These are phyloP conservation scores for Harpalus rufipes DNA, from an alignment of 2,888 invertebrate species.

Conservation along the genomic window DNA sequence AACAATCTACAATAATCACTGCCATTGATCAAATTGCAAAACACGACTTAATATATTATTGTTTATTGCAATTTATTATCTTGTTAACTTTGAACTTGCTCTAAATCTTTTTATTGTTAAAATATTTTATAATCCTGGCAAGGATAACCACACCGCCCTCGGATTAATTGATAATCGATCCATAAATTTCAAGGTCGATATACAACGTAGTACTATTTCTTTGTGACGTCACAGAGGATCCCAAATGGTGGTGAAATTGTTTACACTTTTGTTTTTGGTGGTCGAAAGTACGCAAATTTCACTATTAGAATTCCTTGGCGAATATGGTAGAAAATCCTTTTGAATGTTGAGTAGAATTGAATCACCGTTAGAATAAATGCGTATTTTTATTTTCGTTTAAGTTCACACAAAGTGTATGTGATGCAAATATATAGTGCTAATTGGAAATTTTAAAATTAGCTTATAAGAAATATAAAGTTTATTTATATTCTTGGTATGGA, in stretches of 20 bases:
- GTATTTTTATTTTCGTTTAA: neutral
- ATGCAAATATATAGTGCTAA: slow-evolving; percentile 25
- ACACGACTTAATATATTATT: neutral
- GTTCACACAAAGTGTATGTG: neutral
- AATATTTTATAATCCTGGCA: slow-evolving; percentile 33
- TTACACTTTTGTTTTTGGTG: slow-evolving; percentile 58
- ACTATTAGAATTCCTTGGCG: slow-evolving; percentile 47
- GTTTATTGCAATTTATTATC: slow-evolving; percentile 31
- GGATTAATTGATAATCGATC: slow-evolving; percentile 5
- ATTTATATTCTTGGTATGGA: neutral
- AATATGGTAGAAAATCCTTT: slow-evolving; percentile 35
- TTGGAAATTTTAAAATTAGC: slow-evolving; percentile 1
- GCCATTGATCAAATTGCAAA: neutral
- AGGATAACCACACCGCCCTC: slow-evolving; percentile 34
- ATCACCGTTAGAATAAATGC: slow-evolving; percentile 42
- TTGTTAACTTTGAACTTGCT: slow-evolving; percentile 56
- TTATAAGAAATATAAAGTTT: neutral
- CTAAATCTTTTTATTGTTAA: slow-evolving; percentile 18
- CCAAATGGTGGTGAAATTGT: slow-evolving; percentile 53
- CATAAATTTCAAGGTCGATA: slow-evolving; percentile 13
- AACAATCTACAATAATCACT: neutral
- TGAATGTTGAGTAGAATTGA: slow-evolving; percentile 44
- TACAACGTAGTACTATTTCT: neutral
- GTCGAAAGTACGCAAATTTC: slow-evolving; percentile 55
- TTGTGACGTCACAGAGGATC: slow-evolving; percentile 35